Evolutionary conservation across 2,797 vertebrate species (phyloP).

Genomic region (Cichlasoma orientale): DNA sequence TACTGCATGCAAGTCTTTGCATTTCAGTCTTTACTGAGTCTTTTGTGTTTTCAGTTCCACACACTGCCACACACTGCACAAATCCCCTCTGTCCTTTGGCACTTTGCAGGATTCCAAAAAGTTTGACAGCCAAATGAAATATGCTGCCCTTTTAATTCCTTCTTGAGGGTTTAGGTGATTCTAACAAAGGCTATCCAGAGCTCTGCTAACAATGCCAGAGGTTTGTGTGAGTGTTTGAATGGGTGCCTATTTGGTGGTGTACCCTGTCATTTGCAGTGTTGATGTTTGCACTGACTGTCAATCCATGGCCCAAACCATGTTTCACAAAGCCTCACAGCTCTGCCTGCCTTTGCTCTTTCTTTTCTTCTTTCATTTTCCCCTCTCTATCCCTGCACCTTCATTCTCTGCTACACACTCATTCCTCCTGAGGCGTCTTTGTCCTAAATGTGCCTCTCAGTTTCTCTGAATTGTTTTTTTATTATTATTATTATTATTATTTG

Average conservation of each 20-base stretch:
- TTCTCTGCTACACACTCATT: conserved; percentile 23
- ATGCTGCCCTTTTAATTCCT: background rate
- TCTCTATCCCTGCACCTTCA: background rate
- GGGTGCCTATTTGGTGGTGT: background rate
- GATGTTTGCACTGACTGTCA: conserved; percentile 47
- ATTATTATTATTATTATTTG: conserved; percentile 40
- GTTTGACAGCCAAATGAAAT: conserved; percentile 28
- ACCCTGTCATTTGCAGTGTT: conserved; percentile 34
- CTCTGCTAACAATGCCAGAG: background rate
- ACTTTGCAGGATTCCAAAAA: background rate
- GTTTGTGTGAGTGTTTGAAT: conserved; percentile 1
- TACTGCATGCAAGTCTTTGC: background rate
- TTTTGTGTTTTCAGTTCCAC: background rate
- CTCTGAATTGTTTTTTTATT: conserved; percentile 17
- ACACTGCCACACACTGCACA: background rate
- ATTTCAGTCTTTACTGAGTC: background rate
- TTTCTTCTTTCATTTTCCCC: background rate
- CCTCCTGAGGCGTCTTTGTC: conserved; percentile 59
- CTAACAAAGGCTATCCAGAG: background rate
- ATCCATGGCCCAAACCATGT: conserved; percentile 19
- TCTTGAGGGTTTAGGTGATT: conserved; percentile 18
- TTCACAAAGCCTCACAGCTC: conserved; percentile 28
- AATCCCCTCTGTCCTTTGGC: background rate
- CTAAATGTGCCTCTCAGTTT: conserved; percentile 62
- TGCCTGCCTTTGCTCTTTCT: conserved; percentile 11